Evolutionary conservation across 1,140 invertebrate genomes (phyloP).

Genomic region (Tyrophagus putrescentiae): DNA sequence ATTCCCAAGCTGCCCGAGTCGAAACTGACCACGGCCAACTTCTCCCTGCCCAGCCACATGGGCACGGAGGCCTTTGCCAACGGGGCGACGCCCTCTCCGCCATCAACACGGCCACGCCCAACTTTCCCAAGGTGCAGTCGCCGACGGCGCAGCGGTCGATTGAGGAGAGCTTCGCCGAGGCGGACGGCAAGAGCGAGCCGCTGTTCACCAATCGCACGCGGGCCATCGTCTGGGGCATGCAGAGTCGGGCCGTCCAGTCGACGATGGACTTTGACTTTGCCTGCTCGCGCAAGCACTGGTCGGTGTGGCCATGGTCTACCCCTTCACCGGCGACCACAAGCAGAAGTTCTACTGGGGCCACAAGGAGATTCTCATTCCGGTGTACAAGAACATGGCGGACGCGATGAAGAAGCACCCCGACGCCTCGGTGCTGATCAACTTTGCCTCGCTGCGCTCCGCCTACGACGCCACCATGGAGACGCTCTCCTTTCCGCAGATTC

Average conservation of each 20-base stretch:
- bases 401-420: conserved; percentile 88
- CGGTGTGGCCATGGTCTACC: conserved; percentile 92
- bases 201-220: conserved; percentile 47
- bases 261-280: conserved; percentile 99
- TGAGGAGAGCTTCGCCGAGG: background rate
- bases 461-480: conserved; percentile 93
- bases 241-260: conserved; percentile 85
- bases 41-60: conserved; percentile 69
- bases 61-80: background rate
- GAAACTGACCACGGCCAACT: conserved; percentile 73
- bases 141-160: conserved; percentile 14
- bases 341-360: conserved; percentile 99
- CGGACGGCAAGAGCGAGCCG: conserved; percentile 10
- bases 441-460: conserved; percentile 91
- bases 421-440: conserved; percentile 93
- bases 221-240: conserved; percentile 98
- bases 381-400: conserved; percentile 94
- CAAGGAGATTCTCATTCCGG: conserved; percentile 86
- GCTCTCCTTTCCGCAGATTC: conserved; percentile 77
- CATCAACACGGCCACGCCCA: conserved; percentile 23
- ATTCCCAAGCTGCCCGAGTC: conserved; percentile 54
- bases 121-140: conserved; percentile 4
- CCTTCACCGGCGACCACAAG: conserved; percentile 95
- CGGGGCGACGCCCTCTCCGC: background rate
- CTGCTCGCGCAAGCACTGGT: conserved; percentile 63